phyloP scores from a whole-genome alignment of 2,797 vertebrate species.

The Emydoidea blandingii region DNA sequence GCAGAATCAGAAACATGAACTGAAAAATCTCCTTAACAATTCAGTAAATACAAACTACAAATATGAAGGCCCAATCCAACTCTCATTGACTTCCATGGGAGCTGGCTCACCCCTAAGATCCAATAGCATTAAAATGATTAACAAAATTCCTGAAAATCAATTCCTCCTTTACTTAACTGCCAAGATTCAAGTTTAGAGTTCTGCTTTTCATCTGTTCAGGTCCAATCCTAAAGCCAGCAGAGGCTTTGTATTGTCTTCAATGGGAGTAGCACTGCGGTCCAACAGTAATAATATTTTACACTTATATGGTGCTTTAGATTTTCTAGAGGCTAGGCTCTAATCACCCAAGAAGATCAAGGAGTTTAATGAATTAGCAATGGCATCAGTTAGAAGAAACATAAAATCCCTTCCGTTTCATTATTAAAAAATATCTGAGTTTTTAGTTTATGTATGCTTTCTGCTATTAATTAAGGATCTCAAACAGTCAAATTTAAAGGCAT shows the following conservation, averaged over 20 bases:
- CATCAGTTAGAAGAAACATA: background rate
- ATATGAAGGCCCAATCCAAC: background rate
- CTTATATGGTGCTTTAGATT: conserved; percentile 22
- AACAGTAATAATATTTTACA: conserved; percentile 30
- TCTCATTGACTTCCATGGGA: background rate
- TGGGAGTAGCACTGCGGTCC: conserved; percentile 54
- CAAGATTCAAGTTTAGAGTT: background rate
- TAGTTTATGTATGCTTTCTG: background rate
- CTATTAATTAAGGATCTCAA: conserved; percentile 24
- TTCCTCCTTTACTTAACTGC: conserved; percentile 14
- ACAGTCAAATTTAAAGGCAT: background rate
- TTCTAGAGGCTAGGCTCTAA: conserved; percentile 34
- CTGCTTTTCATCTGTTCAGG: conserved; percentile 49
- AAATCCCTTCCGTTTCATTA: conserved; percentile 35
- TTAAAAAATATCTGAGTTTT: conserved; percentile 19
- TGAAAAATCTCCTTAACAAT: conserved; percentile 17
- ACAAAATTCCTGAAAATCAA: conserved; percentile 1
- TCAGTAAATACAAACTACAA: background rate
- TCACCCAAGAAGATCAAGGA: conserved; percentile 49
- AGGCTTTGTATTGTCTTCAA: conserved; percentile 67
- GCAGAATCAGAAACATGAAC: background rate
- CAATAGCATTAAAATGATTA: background rate
- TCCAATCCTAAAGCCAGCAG: conserved; percentile 40
- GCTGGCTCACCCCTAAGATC: background rate
- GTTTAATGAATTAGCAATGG: conserved; percentile 29